Evolutionary conservation across 2,888 invertebrate species (phyloP), one percentile per base, ranked within the genome.

Genomic region (Autographa pulchrina): DNA sequence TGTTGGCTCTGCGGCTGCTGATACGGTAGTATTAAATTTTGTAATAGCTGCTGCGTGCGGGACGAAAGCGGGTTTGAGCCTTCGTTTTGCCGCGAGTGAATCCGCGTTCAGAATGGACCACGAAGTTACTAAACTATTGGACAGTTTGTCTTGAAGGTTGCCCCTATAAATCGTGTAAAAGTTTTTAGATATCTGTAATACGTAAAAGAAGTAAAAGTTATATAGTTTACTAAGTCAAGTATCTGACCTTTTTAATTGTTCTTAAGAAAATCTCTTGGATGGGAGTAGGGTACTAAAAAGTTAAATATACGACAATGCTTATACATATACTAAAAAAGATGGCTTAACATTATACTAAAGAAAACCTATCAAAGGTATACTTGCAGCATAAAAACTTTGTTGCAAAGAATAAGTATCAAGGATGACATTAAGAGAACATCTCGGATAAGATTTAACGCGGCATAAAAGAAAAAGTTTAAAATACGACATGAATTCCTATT

Each of bases 1-100:
- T 86, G 85, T 83, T 80, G 77, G 79, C 78, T 77, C 78, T 56
- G 78, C 78, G 83, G 82, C 72, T 69, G 81, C 78, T 83, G 80
- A 82, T 85, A 70, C 65, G 70, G 69, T 59, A 35, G 65, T 83
- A 85, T 85, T 86, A 80, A 75, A 87, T 84, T 83, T 86, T 83
- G 75, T 73, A 77, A 74, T 62, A 71, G 52, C 61, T 43, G 54
- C 68, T 52, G 61, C 63, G 62, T 71, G 65, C 59, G 66, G 35
- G 59, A 59, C 41, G 43, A 25, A 67, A 64, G 58, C 54, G 38
- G 63, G 56, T 62, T 38, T 20, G 38, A 59, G 9, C 54, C 61
- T 63, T 54, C 35, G 14, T 65, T 74, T 69, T 69, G 25, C 16
- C n/a, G 59, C 60, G 13, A 65, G 56, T 66, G 52, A 64, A 72